Percentiles rank a stretch among this genome's conserved stretches.
phyloP scores from a whole-genome alignment of 1,140 invertebrate species.

The Pseudomyrmex dendroicus region DNA sequence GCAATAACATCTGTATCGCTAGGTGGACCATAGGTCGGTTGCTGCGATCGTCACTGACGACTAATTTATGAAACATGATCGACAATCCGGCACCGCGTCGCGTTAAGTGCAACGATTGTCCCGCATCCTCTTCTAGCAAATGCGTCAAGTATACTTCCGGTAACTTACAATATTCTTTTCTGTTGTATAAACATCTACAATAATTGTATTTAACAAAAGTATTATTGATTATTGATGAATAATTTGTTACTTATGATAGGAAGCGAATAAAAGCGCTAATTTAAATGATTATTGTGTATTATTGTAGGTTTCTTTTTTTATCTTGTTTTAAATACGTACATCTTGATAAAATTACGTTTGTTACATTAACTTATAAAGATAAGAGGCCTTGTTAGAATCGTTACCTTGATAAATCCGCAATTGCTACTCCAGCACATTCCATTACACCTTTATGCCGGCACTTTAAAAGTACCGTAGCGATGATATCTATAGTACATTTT shows the following conservation, averaged over 20 bases:
- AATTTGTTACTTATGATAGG: not conserved
- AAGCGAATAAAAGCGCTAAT: not conserved
- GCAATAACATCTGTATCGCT: conserved; percentile 77
- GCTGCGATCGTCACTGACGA: conserved; percentile 87
- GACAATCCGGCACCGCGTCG: conserved; percentile 91
- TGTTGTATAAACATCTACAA: conserved; percentile 73
- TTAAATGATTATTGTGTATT: no score
- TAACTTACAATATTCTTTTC: conserved; percentile 65
- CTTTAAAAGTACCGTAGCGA: conserved; percentile 88
- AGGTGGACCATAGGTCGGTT: conserved; percentile 81
- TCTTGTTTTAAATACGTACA: not conserved
- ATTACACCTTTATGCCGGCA: conserved; percentile 93
- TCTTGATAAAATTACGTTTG: conserved; percentile 5
- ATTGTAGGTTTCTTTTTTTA: no score
- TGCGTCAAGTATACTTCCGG: conserved; percentile 71
- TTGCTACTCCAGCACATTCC: conserved; percentile 88
- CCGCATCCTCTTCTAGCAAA: conserved; percentile 68
- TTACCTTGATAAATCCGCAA: conserved; percentile 85
- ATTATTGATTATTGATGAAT: not conserved
- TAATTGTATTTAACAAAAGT: conserved; percentile 44
- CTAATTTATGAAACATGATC: conserved; percentile 90
- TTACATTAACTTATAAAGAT: conserved; percentile 59
- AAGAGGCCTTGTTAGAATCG: not conserved
- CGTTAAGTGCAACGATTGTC: conserved; percentile 86
- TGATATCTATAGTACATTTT: conserved; percentile 86